Evolutionary conservation across 1,140 invertebrate species (phyloP).

Genomic region (Neotoxoptera formosana): DNA sequence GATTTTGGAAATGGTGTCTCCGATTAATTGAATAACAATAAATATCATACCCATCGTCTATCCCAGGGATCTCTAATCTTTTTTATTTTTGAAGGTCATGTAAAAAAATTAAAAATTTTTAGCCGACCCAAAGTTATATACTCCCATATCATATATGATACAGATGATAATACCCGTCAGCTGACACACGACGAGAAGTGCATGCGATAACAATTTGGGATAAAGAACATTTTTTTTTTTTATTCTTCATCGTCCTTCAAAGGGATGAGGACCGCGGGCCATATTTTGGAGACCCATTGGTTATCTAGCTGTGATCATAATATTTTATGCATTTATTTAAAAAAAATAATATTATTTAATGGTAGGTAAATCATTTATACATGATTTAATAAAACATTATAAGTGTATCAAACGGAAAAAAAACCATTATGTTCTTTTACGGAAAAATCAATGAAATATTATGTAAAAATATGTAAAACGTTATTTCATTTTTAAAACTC

Average conservation of each 20-base stretch:
- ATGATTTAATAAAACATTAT: not conserved
- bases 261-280: too few relatives aligned
- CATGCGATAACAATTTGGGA: too few relatives aligned
- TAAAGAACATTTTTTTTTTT: too few relatives aligned
- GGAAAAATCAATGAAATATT: not conserved
- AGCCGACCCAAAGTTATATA: too few relatives aligned
- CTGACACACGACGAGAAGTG: too few relatives aligned
- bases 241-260: too few relatives aligned
- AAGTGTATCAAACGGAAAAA: not conserved
- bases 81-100: too few relatives aligned
- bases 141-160: too few relatives aligned
- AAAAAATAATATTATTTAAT: not conserved
- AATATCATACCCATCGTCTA: not conserved
- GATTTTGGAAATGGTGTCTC: not conserved
- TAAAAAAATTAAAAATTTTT: too few relatives aligned
- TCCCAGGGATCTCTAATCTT: too few relatives aligned
- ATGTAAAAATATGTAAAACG: conserved; percentile 11
- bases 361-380: not conserved
- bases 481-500: not conserved
- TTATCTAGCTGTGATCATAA: not conserved
- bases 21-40: not conserved
- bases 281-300: too few relatives aligned
- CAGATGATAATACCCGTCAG: too few relatives aligned
- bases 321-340: not conserved
- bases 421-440: not conserved